Percentiles rank a stretch among this genome's conserved stretches.
These are phyloP conservation scores for Hystrix brachyura DNA, from an alignment of 2,113 vertebrate species.

Conservation along the genomic window DNA sequence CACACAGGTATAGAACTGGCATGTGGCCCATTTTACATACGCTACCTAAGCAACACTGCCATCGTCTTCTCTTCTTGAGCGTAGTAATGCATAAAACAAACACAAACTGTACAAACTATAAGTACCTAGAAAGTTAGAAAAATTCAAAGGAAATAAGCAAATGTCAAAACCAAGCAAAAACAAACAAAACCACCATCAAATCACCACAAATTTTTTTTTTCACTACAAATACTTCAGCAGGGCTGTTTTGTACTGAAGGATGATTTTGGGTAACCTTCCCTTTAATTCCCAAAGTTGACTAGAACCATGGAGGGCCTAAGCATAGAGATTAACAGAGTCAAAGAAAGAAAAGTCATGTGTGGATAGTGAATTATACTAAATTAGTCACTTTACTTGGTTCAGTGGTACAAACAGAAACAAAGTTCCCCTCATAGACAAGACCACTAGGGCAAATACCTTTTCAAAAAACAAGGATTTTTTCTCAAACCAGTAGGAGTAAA, in stretches of 20 bases:
- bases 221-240: neutral
- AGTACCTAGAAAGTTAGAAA: conserved; percentile 7
- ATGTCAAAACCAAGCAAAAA: neutral
- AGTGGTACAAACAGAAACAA: neutral
- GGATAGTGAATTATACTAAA: neutral
- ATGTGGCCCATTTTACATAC: conserved; percentile 10
- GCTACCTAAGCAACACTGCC: neutral
- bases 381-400: neutral
- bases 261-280: neutral
- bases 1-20: neutral
- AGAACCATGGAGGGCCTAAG: neutral
- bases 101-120: neutral
- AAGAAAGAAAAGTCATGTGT: neutral
- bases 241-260: neutral
- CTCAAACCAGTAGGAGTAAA: neutral
- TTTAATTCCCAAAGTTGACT: neutral
- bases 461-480: neutral
- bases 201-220: neutral
- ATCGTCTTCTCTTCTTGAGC: neutral
- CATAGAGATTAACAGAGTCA: neutral
- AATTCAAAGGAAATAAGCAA: conserved; percentile 26
- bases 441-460: neutral
- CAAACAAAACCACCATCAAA: neutral
- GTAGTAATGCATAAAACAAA: conserved; percentile 21
- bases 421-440: neutral